Evolutionary conservation across 1,140 invertebrate genomes (phyloP).

Genomic region (Branchinecta lynchi): DNA sequence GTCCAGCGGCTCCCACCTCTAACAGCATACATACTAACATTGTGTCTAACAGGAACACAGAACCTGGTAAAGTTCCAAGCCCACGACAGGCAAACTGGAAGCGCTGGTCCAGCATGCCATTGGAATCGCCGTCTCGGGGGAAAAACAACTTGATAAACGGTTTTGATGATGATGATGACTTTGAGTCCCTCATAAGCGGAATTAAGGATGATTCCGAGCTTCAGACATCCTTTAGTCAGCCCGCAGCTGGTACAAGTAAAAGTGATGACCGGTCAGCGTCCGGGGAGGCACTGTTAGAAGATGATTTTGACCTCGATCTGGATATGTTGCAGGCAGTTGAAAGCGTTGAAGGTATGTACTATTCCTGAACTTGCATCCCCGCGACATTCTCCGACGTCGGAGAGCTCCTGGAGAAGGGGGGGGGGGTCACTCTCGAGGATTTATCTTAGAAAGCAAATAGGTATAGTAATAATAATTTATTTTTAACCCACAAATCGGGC

Average conservation of each 20-base stretch:
- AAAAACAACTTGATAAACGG: not conserved
- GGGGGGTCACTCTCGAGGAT: too few relatives aligned
- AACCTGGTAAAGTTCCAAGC: not conserved
- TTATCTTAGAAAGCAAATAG: too few relatives aligned
- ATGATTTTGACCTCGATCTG: not conserved
- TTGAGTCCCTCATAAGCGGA: not conserved
- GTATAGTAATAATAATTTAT: too few relatives aligned
- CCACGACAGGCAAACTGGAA: not conserved
- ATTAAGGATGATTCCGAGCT: not conserved
- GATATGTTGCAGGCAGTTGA: not conserved
- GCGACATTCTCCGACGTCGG: too few relatives aligned
- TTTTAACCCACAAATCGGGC: too few relatives aligned
- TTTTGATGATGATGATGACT: not conserved
- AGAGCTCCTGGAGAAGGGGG: too few relatives aligned
- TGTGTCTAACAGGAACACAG: not conserved
- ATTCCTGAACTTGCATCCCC: too few relatives aligned
- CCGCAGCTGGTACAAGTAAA: not conserved
- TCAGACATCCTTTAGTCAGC: not conserved
- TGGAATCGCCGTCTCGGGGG: not conserved
- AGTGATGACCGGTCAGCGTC: not conserved
- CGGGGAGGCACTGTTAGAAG: not conserved
- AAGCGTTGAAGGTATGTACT: not conserved
- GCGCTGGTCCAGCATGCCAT: not conserved
- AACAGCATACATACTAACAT: not conserved
- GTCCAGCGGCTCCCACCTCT: not conserved